phyloP scores from a whole-genome alignment of 1,140 invertebrate genomes.

The Oscheius sp. region DNA sequence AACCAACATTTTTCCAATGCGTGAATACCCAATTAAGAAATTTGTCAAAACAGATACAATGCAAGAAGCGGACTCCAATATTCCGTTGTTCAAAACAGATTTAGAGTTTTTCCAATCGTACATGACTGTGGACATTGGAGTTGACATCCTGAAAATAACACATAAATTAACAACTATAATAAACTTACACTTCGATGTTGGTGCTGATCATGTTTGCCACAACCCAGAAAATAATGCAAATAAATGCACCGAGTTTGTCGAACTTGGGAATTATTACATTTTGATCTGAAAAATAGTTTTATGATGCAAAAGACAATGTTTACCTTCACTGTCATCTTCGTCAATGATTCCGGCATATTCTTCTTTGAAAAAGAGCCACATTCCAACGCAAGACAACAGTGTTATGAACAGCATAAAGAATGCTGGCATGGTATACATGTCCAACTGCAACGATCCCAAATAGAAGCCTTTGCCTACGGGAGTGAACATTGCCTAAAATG shows the following conservation, averaged over 20 bases:
- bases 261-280: constrained; percentile 14
- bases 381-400: constrained; percentile 2
- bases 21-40: constrained; percentile 25
- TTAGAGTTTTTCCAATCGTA: constrained; percentile 35
- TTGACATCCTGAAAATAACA: constrained; percentile 13
- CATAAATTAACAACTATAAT: background rate
- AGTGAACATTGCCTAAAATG: constrained; percentile 27
- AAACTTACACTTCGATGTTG: constrained; percentile 29
- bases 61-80: constrained; percentile 21
- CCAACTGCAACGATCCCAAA: constrained; percentile 1
- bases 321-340: constrained; percentile 5
- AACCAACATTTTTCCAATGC: constrained; percentile 25
- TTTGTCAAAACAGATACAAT: constrained; percentile 30
- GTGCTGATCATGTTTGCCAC: constrained; percentile 21
- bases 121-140: constrained; percentile 34
- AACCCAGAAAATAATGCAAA: constrained; percentile 30
- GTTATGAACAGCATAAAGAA: constrained; percentile 21
- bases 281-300: background rate
- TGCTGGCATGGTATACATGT: constrained; percentile 28
- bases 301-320: background rate
- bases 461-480: constrained; percentile 30
- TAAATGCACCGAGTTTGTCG: constrained; percentile 17
- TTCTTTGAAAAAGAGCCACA: constrained; percentile 25
- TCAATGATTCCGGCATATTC: constrained; percentile 32
- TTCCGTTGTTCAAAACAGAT: constrained; percentile 38